These are phyloP conservation scores for Phaetusa simplex DNA, from an alignment of 2,113 vertebrate species.

Conservation along the genomic window DNA sequence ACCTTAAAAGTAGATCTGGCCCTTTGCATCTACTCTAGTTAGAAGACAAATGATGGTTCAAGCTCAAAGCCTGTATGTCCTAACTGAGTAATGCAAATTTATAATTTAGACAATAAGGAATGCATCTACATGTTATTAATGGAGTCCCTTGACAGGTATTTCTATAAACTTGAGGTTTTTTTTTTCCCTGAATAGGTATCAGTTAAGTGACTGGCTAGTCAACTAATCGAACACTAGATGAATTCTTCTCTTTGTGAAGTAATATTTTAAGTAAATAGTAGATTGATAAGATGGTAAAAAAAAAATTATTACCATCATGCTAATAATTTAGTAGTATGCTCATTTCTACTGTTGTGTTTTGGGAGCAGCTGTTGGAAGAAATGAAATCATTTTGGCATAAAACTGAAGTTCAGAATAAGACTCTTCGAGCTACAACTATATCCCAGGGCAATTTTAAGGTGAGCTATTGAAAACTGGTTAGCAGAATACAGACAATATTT, in stretches of 20 bases:
- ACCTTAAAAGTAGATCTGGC: background rate
- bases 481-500: background rate
- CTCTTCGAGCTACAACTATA: background rate
- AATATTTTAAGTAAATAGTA: background rate
- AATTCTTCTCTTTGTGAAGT: background rate
- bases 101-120: background rate
- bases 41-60: background rate
- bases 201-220: background rate
- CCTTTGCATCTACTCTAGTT: background rate
- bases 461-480: background rate
- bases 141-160: background rate
- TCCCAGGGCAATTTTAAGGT: background rate
- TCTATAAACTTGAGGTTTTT: background rate
- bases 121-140: background rate
- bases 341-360: background rate
- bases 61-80: background rate
- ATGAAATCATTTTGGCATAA: background rate
- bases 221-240: background rate
- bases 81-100: background rate
- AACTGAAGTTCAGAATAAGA: background rate
- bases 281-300: background rate
- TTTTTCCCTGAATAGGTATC: background rate
- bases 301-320: background rate
- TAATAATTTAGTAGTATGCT: background rate
- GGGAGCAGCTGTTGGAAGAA: background rate